Evolutionary conservation across 35 echinoderm and acorn worm species (phyloP).

Genomic region (Amphiura filiformis): DNA sequence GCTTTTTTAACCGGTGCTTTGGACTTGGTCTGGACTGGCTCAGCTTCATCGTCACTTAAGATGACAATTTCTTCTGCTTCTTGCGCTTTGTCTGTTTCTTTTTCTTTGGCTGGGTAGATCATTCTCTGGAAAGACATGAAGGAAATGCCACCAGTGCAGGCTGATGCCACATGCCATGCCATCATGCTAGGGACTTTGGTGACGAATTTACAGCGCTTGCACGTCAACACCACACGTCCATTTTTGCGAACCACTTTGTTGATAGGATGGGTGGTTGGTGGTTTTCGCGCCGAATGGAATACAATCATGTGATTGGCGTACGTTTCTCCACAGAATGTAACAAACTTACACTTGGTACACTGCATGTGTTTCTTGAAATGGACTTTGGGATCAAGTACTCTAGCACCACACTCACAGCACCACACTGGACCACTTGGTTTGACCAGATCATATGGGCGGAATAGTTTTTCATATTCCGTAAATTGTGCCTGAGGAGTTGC

Average conservation of each 20-base stretch:
- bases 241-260: conserved; percentile 20
- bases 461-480: not conserved
- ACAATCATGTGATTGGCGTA: conserved; percentile 67
- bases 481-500: not conserved
- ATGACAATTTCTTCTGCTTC: conserved; percentile 11
- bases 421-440: conserved; percentile 1
- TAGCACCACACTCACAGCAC: conserved; percentile 53
- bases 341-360: conserved; percentile 34
- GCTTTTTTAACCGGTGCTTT: not conserved
- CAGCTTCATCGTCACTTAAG: not conserved
- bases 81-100: not conserved
- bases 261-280: conserved; percentile 39
- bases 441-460: conserved; percentile 11
- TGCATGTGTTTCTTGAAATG: conserved; percentile 37
- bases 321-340: conserved; percentile 45
- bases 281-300: conserved; percentile 34
- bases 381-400: not conserved
- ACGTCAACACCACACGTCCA: conserved; percentile 31
- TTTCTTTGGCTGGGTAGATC: conserved; percentile 1
- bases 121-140: conserved; percentile 2
- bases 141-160: not conserved
- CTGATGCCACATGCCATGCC: conserved; percentile 38
- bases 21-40: not conserved
- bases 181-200: conserved; percentile 41
- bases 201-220: conserved; percentile 32